Evolutionary conservation across 2,113 vertebrate species (phyloP), one percentile per base, ranked within the genome.

Genomic region (Thamnophis sirtalis): DNA sequence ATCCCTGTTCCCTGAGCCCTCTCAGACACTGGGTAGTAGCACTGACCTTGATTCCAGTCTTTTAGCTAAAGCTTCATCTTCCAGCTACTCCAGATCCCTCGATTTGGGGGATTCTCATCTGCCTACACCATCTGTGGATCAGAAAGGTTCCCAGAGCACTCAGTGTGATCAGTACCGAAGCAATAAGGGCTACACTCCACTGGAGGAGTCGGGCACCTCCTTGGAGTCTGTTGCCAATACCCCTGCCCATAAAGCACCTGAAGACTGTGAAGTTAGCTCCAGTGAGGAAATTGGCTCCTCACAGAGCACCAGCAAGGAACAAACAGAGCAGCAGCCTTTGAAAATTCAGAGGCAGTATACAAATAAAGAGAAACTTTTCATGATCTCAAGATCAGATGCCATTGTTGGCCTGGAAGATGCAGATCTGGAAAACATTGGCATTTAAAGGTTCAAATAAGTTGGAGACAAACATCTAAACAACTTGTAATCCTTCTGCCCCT

Each of bases 131-230:
- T 97, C 97, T 90, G 96, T 95, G 68, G 95, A 97, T 91, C 93
- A 95, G 88, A 97, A 97, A 95, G 97, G 98, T 94, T 98, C 98
- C 49, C 98, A 97, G 95, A 98, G 97, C 95, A 98, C 98, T 53
- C 98, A 96, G 48, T 97, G 98, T 92, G 98, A 98, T 88, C 98
- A 96, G 86, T 96, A 97, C 91, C 97, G 96, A 96, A 96, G 98
- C 98, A 98, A 98, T 97, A 99, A 98, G 98, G 98, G 99, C 98
- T 99, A 99, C 97, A 98, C 98, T 93, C 98, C 98, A 63, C 97
- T 99, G 96, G 97, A 97, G 95, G 98, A 99, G 93, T 97, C 98
- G 50, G 98, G 98, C 89, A 98, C 98, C 95, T 99, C 98, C 85
- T 96, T 98, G 93, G 98, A 99, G 95, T 98, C 98, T 48, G 95